Base-by-base conservation (phyloP, 2,797 vertebrate species). In the Falco berigora region DNA sequence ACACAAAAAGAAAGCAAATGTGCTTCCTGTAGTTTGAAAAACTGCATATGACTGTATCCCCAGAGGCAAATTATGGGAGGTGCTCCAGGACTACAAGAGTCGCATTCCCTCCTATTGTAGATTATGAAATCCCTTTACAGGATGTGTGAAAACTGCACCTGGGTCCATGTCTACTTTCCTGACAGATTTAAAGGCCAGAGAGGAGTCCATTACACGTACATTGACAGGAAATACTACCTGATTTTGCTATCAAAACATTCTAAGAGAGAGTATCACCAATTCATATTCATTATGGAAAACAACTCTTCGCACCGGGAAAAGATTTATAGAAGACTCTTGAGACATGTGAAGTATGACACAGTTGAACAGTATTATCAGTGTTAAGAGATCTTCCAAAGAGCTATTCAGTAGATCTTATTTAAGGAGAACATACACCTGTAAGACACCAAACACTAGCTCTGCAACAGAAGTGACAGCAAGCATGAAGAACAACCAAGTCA, bases 131-230 rank as follows among this genome's bases (percentile, higher is more conserved):
- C 96, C 89, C 96, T 96, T 96, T 97, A 97, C 85, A 94, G 95
- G 92, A 96, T 78, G 94, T 94, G 96, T 96, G 95, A 96, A 96
- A 97, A 94, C 94, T 94, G 95, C 95, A 96, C 92, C 94, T 96
- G 96, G 95, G 58, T 49, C 94, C 18, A 32, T 44, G 89, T 90
- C 95, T 91, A 75, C 91, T 75, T 94, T 94, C 55, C 87, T 96
- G 96, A 90, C 94, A 97, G 96, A 93, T 96, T 97, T 96, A 97
- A 96, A 96, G 73, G 96, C 92, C 96, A 97, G 96, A 90, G 82
- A 95, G 96, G 96, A 94, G 90, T 86, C 89, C 89, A 63, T 96
- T 79, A 88, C 81, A 92, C 72, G 0, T 94, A 69, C 69, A 74
- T 4, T 71, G 91, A 91, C 91, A 95, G 95, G 95, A 97, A 96